Conservation (phyloP, 2,113 vertebrate species). For the Acanthisitta chloris region DNA sequence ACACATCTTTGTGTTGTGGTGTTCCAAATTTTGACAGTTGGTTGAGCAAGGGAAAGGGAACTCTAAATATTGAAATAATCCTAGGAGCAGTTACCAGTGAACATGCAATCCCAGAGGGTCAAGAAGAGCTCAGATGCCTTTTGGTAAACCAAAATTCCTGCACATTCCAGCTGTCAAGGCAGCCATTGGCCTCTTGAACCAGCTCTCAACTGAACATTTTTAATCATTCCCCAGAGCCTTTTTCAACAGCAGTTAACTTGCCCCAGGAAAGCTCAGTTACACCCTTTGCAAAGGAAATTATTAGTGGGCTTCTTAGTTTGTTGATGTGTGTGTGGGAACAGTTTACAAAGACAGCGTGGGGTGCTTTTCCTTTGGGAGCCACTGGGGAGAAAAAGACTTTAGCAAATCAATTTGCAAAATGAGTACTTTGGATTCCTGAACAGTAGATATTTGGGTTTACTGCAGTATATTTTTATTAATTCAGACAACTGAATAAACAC, state of each 20-base stretch:
- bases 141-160: neutral
- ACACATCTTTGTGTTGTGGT: accelerated
- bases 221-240: neutral
- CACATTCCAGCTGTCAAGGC: slow-evolving; percentile 27
- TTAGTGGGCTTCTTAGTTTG: neutral
- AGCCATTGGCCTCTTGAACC: neutral
- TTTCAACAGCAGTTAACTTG: neutral
- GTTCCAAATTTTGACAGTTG: neutral
- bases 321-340: slow-evolving; percentile 12
- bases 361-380: neutral
- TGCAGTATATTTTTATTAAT: neutral
- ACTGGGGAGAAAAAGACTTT: neutral
- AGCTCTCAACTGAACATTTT: neutral
- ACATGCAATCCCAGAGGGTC: neutral
- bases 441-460: neutral
- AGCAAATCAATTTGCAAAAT: slow-evolving; percentile 4
- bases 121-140: neutral
- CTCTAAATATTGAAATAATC: neutral
- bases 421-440: neutral
- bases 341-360: neutral
- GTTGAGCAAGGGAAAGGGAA: neutral
- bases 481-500: neutral
- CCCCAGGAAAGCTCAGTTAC: neutral
- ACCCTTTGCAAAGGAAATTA: neutral
- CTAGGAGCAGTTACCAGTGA: neutral